Evolutionary conservation across 2,113 vertebrate genomes (phyloP).

Genomic region (Heterochromis multidens): DNA sequence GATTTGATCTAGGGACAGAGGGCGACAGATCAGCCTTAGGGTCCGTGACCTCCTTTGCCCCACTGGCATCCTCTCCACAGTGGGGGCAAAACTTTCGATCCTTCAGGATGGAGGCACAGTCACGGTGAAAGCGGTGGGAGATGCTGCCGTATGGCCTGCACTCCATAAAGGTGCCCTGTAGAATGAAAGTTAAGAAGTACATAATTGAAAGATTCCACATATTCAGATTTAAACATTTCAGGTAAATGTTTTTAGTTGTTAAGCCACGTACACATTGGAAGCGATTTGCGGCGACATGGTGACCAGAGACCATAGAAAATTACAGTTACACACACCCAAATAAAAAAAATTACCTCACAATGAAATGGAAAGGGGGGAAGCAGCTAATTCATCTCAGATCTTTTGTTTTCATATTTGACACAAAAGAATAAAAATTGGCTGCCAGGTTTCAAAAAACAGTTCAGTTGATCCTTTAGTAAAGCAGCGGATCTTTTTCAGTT

Average conservation of each 20-base stretch:
- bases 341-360: too few species aligned
- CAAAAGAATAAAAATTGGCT: too few species aligned
- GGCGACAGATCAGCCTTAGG: constrained; percentile 80
- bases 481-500: too few species aligned
- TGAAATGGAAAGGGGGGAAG: too few species aligned
- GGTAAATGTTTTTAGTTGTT: neutral
- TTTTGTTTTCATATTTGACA: too few species aligned
- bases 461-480: too few species aligned
- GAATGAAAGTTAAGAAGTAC: neutral
- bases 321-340: too few species aligned
- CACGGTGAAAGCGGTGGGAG: constrained; percentile 93
- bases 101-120: constrained; percentile 87
- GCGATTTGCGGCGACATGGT: neutral
- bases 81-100: constrained; percentile 91
- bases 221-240: neutral
- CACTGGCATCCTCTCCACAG: constrained; percentile 90
- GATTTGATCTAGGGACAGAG: constrained; percentile 65
- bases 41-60: constrained; percentile 87
- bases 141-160: constrained; percentile 92
- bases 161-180: constrained; percentile 94
- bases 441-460: too few species aligned
- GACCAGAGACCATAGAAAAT: too few species aligned
- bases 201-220: neutral
- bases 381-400: too few species aligned
- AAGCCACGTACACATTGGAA: neutral